These are phyloP conservation scores for Dasyprocta punctata DNA, from an alignment of 2,113 vertebrate genomes.

Conservation along the genomic window DNA sequence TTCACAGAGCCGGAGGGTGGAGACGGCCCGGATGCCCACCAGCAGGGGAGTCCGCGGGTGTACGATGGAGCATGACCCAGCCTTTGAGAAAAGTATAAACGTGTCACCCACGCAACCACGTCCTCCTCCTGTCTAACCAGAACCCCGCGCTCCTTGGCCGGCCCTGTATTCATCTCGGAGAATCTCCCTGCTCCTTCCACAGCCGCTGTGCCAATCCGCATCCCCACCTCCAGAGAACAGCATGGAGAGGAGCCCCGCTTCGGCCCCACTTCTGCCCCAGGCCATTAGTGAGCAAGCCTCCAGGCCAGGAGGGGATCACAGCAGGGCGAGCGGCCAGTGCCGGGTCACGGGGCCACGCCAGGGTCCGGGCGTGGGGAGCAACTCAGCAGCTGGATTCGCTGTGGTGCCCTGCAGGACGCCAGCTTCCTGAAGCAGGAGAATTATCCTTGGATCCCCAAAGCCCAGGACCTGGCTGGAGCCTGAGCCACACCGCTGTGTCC, in stretches of 20 bases:
- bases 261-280: neutral
- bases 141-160: accelerated
- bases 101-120: accelerated
- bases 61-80: too few relatives aligned
- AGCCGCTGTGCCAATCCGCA: neutral
- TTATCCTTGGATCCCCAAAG: neutral
- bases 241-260: neutral
- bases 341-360: neutral
- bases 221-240: neutral
- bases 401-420: neutral
- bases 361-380: neutral
- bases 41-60: neutral
- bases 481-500: neutral
- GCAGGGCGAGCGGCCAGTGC: neutral
- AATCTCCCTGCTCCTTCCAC: accelerated
- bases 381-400: neutral
- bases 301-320: neutral
- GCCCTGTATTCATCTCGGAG: neutral
- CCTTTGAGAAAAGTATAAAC: accelerated
- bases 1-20: neutral
- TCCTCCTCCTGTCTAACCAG: neutral
- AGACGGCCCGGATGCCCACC: neutral
- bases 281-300: neutral
- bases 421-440: neutral
- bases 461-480: neutral